Evolutionary conservation across 2,113 vertebrate species (phyloP).

Genomic region (Crotalus tigris): DNA sequence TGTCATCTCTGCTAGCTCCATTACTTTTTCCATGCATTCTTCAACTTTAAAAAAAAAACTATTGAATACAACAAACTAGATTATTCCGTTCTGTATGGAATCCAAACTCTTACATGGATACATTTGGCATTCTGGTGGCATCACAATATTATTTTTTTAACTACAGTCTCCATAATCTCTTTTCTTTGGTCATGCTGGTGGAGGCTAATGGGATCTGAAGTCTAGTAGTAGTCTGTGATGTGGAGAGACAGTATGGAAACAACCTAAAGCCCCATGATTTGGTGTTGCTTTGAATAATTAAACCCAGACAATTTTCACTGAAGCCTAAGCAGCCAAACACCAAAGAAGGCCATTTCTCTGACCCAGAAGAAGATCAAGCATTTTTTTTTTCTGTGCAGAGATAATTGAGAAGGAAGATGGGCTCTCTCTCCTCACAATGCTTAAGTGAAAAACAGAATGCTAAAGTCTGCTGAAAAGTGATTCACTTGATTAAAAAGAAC

Average conservation of each 20-base stretch:
- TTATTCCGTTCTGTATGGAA: not conserved
- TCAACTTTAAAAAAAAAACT: not conserved
- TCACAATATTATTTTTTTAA: not conserved
- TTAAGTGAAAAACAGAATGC: not conserved
- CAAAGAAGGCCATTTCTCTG: not conserved
- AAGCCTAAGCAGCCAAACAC: not conserved
- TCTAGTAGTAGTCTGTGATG: too few species aligned
- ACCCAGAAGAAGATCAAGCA: not conserved
- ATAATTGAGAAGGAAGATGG: conserved; percentile 14
- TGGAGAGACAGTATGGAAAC: not conserved
- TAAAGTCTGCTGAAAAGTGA: conserved; percentile 10
- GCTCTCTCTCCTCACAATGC: not conserved
- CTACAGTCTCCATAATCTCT: not conserved
- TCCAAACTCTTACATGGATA: not conserved
- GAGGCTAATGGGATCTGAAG: not conserved
- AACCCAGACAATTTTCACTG: not conserved
- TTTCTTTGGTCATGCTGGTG: not conserved
- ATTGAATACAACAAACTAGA: not conserved
- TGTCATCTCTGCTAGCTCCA: not conserved
- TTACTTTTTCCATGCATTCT: not conserved
- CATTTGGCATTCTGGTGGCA: not conserved
- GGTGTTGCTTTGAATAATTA: not conserved
- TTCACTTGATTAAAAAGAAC: conserved; percentile 23
- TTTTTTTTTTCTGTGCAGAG: not conserved
- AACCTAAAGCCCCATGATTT: not conserved